Evolutionary conservation across 2,888 invertebrate species (phyloP), one percentile per base, ranked within the genome.

Genomic region (Anthophora plumipes): DNA sequence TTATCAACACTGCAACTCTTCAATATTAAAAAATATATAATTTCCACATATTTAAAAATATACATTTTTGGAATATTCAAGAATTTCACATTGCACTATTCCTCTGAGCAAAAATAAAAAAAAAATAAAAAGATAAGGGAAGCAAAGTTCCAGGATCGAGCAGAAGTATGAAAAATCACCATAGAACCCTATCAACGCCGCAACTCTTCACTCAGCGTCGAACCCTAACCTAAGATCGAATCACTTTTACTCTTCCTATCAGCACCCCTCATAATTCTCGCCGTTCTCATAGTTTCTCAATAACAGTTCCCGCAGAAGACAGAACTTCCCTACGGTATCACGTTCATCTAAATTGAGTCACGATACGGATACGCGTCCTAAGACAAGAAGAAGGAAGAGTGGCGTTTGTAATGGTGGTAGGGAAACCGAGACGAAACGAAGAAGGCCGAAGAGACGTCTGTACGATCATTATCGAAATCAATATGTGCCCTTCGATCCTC

Each of bases 391-490:
- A 48, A 55, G 43, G 50, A 39, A 67, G 68, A 63, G 48, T 12
- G 12, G 67, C n/a, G n/a, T n/a, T n/a, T n/a, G n/a, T n/a, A n/a
- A n/a, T n/a, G n/a, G n/a, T n/a, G n/a, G n/a, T n/a, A 59, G 17
- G 43, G 25, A 6, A 31, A 9, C 43, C 52, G 39, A 37, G 37
- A n/a, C 9, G 50, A 7, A 37, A 39, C 8, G 25, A 20, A 25
- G 9, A 31, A 14, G 7, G 37, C 20, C 46, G 22, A 48, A 31
- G 52, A 54, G 50, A 37, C 55, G 55, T 46, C 68, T 68, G 54
- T 68, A 80, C 82, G 87, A 86, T 84, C 72, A 75, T 77, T 85
- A 85, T 85, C 87, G 82, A 80, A 86, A 85, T 85, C 82, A 85
- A 85, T 85, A 77, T 82, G 79, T 81, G 71, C 78, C 60, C 84